A percentile compares a stretch with the other conserved stretches of the same genome.
Conservation (phyloP, 2,113 vertebrate genomes). For the Pimephales promelas region DNA sequence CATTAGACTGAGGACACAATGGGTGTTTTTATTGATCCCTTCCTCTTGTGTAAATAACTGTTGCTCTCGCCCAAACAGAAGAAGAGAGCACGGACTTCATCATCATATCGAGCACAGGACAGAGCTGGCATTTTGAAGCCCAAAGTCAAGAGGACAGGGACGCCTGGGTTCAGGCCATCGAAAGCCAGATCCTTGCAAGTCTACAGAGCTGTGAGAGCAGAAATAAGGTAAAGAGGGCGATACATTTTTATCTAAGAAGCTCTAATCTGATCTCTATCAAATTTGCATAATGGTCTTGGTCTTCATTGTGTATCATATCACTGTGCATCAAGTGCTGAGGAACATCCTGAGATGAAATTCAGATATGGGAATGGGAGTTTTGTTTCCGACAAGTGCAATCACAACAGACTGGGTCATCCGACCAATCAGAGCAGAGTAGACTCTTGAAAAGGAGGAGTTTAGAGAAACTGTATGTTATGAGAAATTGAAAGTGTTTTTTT, state of each 20-base stretch:
- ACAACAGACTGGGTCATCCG: no score
- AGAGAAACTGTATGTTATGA: no score
- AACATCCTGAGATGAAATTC: no score
- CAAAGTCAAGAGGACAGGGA: slow-evolving; percentile 91
- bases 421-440: no score
- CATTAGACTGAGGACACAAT: slow-evolving; percentile 30
- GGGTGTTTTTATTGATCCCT: slow-evolving; percentile 23
- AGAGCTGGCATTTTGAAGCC: slow-evolving; percentile 97
- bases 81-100: slow-evolving; percentile 96
- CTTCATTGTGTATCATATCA: no score
- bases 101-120: slow-evolving; percentile 92
- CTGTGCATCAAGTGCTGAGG: no score
- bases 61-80: slow-evolving; percentile 66
- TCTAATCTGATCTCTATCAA: not conserved
- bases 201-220: slow-evolving; percentile 95
- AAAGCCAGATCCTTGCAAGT: slow-evolving; percentile 96
- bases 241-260: no score
- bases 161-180: slow-evolving; percentile 92
- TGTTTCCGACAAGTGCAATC: no score
- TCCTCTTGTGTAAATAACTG: slow-evolving; percentile 23
- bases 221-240: slow-evolving; percentile 83
- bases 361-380: no score
- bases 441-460: no score
- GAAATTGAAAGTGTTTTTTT: no score
- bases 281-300: no score